Percentiles rank a stretch among this genome's conserved stretches.
Conservation (phyloP, 2,888 invertebrate species). For the Plagiodera versicolora region DNA sequence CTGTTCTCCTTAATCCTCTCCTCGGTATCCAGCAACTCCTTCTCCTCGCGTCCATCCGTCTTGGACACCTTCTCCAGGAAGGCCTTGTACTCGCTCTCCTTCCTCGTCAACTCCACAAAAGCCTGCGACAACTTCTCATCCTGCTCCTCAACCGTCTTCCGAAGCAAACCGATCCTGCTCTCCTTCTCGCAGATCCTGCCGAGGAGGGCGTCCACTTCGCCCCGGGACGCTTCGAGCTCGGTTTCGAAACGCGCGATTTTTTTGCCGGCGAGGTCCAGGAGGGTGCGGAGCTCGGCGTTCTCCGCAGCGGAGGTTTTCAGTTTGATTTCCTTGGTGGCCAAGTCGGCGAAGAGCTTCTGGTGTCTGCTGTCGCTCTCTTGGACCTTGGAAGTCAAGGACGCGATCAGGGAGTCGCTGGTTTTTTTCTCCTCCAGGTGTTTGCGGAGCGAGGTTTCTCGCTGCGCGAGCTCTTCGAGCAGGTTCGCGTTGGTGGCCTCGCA, state of each 20-base stretch:
- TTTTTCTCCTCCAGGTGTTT: slow-evolving; percentile 13
- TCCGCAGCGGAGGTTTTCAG: background rate
- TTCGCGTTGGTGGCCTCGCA: slow-evolving; percentile 14
- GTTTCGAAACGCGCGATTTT: background rate
- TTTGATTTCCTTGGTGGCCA: slow-evolving; percentile 6
- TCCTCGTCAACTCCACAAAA: slow-evolving; percentile 11
- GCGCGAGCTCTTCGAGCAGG: background rate
- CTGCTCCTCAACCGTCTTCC: background rate
- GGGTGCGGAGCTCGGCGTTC: slow-evolving; percentile 10
- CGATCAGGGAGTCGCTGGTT: background rate
- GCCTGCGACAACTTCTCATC: slow-evolving; percentile 13
- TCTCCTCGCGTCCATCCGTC: slow-evolving; percentile 10
- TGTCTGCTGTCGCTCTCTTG: slow-evolving; percentile 10
- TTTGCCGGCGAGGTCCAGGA: background rate
- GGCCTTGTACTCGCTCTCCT: slow-evolving; percentile 17
- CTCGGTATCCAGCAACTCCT: slow-evolving; percentile 7
- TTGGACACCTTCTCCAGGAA: slow-evolving; percentile 14
- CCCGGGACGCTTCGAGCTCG: background rate
- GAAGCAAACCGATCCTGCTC: slow-evolving; percentile 8
- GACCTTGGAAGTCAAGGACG: background rate
- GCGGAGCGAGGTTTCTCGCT: slow-evolving; percentile 20
- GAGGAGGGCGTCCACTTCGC: background rate
- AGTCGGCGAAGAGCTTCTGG: slow-evolving; percentile 9
- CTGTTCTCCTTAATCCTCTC: slow-evolving; percentile 1
- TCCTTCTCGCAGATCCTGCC: slow-evolving; percentile 13